These are phyloP conservation scores for Bucorvus abyssinicus DNA, from an alignment of 2,797 vertebrate genomes.

Conservation along the genomic window DNA sequence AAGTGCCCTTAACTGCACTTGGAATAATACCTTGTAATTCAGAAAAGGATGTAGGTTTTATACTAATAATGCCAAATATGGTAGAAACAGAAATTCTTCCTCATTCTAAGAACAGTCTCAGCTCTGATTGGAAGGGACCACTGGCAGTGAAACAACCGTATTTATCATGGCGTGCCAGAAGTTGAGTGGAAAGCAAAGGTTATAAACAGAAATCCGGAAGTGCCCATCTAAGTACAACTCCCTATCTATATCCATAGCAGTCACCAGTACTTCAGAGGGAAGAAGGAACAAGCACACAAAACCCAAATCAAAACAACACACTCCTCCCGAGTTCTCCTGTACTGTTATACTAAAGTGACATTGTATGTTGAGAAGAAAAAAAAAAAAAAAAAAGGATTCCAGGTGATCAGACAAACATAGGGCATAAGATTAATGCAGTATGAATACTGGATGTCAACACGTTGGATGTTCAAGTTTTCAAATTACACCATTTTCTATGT, in stretches of 20 bases:
- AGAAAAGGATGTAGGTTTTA: background rate
- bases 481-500: background rate
- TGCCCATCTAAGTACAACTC: background rate
- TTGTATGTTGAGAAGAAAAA: fast-evolving
- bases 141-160: background rate
- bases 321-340: background rate
- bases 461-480: background rate
- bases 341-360: background rate
- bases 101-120: background rate
- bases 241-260: background rate
- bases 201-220: background rate
- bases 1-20: background rate
- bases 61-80: background rate
- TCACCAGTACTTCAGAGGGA: background rate
- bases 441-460: background rate
- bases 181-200: background rate
- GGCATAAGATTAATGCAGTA: background rate
- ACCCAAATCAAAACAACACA: background rate
- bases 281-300: background rate
- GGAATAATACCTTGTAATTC: background rate
- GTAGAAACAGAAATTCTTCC: background rate
- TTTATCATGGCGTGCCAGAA: background rate
- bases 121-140: background rate
- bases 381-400: background rate
- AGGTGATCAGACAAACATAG: background rate